A percentile compares a stretch with the other conserved stretches of the same genome.
Evolutionary conservation across 2,113 vertebrate species (phyloP).

Genomic region (Epinephelus cyanopodus): DNA sequence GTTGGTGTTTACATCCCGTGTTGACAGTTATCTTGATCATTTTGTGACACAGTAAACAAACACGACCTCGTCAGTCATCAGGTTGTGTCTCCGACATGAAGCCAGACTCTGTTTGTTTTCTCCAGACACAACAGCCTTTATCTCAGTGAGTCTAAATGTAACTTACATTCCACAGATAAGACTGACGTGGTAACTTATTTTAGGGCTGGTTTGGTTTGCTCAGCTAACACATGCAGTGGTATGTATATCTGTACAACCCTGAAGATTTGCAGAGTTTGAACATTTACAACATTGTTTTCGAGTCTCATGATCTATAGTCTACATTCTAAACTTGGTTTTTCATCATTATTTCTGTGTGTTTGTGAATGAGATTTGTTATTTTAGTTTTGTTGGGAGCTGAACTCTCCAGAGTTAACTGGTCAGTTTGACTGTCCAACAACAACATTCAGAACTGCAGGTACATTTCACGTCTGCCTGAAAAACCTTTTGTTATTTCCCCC

Average conservation of each 20-base stretch:
- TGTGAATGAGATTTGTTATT: neutral
- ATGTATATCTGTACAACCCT: neutral
- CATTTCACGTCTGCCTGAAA: no score
- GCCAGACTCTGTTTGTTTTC: neutral
- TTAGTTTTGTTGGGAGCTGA: neutral
- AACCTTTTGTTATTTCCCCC: no score
- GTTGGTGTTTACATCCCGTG: neutral
- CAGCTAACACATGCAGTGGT: slow-evolving; percentile 6
- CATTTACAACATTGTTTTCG: neutral
- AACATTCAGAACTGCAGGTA: no score
- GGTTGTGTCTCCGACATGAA: neutral
- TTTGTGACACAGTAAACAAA: no score
- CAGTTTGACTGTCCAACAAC: neutral
- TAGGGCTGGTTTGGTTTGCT: slow-evolving; percentile 28
- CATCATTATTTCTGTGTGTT: neutral
- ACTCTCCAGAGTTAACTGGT: neutral
- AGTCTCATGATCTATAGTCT: no score
- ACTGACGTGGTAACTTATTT: slow-evolving; percentile 45
- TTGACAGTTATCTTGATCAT: neutral
- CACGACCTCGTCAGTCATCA: neutral
- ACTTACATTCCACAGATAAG: slow-evolving; percentile 75
- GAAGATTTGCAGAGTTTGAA: neutral
- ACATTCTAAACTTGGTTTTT: neutral
- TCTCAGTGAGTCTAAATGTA: slow-evolving; percentile 63
- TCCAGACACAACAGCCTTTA: slow-evolving; percentile 32